Conservation (phyloP, 2,888 invertebrate species). For the Altica lythri region DNA sequence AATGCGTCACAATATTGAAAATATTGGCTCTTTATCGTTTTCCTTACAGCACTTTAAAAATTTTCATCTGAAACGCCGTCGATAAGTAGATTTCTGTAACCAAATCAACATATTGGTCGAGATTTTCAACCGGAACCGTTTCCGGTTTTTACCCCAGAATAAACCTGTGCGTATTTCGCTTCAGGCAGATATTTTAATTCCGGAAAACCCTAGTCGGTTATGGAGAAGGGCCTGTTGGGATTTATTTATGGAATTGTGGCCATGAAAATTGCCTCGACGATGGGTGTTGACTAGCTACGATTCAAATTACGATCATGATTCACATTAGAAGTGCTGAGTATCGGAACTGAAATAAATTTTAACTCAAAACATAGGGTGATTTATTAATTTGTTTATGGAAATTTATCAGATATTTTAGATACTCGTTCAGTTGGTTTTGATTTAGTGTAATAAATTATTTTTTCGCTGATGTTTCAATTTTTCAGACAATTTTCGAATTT, state of each 20-base stretch:
- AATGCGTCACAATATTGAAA: too few species aligned
- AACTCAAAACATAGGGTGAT: too few species aligned
- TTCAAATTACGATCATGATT: constrained; percentile 12
- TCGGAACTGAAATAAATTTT: too few species aligned
- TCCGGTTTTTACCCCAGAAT: constrained; percentile 33
- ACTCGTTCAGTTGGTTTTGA: too few species aligned
- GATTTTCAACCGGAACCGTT: constrained; percentile 31
- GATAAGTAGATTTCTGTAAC: constrained; percentile 34
- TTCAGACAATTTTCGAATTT: too few species aligned
- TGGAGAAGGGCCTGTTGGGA: background rate
- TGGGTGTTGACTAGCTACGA: constrained; percentile 8
- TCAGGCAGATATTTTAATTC: constrained; percentile 13
- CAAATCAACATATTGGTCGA: constrained; percentile 37
- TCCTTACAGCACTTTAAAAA: constrained; percentile 6
- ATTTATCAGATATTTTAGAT: too few species aligned
- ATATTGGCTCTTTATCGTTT: constrained; percentile 3
- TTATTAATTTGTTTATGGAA: too few species aligned
- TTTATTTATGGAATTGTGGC: constrained; percentile 14
- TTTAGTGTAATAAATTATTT: too few species aligned
- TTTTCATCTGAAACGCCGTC: constrained; percentile 31
- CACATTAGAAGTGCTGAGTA: constrained; percentile 11
- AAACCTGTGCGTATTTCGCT: constrained; percentile 14
- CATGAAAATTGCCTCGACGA: constrained; percentile 10
- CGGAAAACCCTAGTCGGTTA: background rate
- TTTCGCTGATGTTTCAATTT: too few species aligned